phyloP scores from a whole-genome alignment of 2,797 vertebrate genomes.

The Gymnothorax javanicus region DNA sequence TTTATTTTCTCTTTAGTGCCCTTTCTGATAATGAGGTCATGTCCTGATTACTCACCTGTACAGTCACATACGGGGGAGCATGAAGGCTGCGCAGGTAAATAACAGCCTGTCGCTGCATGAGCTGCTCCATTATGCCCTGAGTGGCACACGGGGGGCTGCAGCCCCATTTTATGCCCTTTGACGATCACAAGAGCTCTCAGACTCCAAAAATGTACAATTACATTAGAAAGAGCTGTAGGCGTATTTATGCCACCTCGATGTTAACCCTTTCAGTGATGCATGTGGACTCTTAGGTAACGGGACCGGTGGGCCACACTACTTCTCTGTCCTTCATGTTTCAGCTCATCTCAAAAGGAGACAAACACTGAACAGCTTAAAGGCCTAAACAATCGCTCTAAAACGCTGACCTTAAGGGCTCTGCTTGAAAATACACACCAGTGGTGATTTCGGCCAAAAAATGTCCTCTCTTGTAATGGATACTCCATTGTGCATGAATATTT shows the following conservation, averaged over 20 bases:
- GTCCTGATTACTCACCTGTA: neutral
- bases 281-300: neutral
- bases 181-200: conserved; percentile 1
- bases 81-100: conserved; percentile 32
- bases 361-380: conserved; percentile 16
- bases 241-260: neutral
- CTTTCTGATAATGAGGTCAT: neutral
- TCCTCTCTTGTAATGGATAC: neutral
- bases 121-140: conserved; percentile 39
- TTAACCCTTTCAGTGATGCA: conserved; percentile 9
- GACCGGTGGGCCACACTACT: neutral
- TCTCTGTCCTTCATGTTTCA: conserved; percentile 17
- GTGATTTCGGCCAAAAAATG: neutral
- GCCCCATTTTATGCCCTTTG: neutral
- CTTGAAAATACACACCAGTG: neutral
- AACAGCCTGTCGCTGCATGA: conserved; percentile 44
- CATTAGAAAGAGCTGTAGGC: neutral
- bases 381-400: conserved; percentile 8
- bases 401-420: conserved; percentile 5
- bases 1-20: neutral
- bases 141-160: neutral
- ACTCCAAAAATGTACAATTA: neutral
- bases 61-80: neutral
- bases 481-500: neutral
- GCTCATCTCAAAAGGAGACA: conserved; percentile 17